A percentile compares a stretch with the other conserved stretches of the same genome.
Conservation (phyloP, 53 echinoderm and acorn worm species). For the Apostichopus leukothele region DNA sequence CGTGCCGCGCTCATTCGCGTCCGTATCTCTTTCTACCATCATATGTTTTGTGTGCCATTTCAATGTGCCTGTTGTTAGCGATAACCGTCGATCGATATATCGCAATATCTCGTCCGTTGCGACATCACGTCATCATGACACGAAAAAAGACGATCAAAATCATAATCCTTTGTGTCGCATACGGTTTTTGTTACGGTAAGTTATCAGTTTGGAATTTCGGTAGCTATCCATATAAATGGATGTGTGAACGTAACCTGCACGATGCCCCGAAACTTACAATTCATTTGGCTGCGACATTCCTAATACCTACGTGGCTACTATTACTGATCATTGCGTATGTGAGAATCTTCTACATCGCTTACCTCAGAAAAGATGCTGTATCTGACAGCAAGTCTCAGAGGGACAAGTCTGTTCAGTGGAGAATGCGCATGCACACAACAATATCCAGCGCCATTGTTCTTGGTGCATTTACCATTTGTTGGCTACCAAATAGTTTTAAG, state of each 20-base stretch:
- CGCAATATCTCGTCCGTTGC: slow-evolving; percentile 14
- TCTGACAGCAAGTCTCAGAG: not conserved
- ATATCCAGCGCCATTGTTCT: slow-evolving; percentile 8
- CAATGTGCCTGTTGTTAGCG: not conserved
- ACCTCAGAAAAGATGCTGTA: not conserved
- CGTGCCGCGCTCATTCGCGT: slow-evolving; percentile 12
- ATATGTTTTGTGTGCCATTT: not conserved
- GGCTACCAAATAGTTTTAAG: slow-evolving; percentile 8
- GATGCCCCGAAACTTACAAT: slow-evolving; percentile 6
- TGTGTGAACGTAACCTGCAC: slow-evolving; percentile 17
- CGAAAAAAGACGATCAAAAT: not conserved
- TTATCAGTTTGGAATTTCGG: not conserved
- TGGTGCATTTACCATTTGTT: not conserved
- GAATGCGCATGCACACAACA: slow-evolving; percentile 8
- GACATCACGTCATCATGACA: slow-evolving; percentile 32
- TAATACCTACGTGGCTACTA: not conserved
- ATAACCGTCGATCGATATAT: slow-evolving; percentile 22
- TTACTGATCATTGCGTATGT: slow-evolving; percentile 1
- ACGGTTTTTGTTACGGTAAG: not conserved
- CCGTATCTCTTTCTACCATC: slow-evolving; percentile 6
- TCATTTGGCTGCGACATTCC: not conserved
- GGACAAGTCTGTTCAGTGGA: not conserved
- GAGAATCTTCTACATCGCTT: slow-evolving; percentile 27
- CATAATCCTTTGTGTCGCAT: not conserved
- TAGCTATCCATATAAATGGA: slow-evolving; percentile 28